These are phyloP conservation scores for Chelmon rostratus DNA, from an alignment of 2,797 vertebrate species.

Conservation along the genomic window DNA sequence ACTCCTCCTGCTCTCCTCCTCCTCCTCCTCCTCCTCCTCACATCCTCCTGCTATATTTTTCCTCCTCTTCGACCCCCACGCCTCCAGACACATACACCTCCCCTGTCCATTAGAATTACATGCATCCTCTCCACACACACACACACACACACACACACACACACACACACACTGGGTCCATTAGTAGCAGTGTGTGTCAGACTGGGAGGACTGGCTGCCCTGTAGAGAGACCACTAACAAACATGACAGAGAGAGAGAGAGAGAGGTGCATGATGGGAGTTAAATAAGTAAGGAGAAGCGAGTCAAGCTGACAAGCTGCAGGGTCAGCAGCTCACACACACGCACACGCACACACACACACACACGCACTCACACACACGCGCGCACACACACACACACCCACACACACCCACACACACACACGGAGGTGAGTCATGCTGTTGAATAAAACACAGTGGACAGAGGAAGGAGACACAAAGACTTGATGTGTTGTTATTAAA, in stretches of 20 bases:
- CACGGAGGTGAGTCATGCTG: constrained; percentile 31
- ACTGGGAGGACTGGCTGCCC: constrained; percentile 21
- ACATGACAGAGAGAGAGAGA: constrained; percentile 8
- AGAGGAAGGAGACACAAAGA: not conserved
- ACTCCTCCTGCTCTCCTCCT: constrained; percentile 5
- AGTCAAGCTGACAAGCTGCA: constrained; percentile 44
- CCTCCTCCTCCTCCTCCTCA: not conserved
- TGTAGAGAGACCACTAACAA: not conserved
- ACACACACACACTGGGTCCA: constrained; percentile 17
- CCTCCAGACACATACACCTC: not conserved
- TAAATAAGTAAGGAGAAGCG: constrained; percentile 45
- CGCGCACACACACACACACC: constrained; percentile 18
- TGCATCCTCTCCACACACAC: constrained; percentile 7
- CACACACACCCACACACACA: constrained; percentile 23
- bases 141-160: constrained; percentile 17
- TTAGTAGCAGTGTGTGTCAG: constrained; percentile 17
- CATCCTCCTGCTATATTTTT: not conserved
- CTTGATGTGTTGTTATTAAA: not conserved
- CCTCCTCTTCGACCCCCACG: not conserved
- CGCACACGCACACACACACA: not conserved
- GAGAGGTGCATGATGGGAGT: constrained; percentile 44
- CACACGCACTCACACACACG: not conserved
- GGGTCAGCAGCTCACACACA: constrained; percentile 43
- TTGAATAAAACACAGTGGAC: constrained; percentile 37
- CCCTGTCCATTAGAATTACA: constrained; percentile 12